These are phyloP conservation scores for Phaethon lepturus DNA, from an alignment of 2,113 vertebrate genomes.

Conservation along the genomic window DNA sequence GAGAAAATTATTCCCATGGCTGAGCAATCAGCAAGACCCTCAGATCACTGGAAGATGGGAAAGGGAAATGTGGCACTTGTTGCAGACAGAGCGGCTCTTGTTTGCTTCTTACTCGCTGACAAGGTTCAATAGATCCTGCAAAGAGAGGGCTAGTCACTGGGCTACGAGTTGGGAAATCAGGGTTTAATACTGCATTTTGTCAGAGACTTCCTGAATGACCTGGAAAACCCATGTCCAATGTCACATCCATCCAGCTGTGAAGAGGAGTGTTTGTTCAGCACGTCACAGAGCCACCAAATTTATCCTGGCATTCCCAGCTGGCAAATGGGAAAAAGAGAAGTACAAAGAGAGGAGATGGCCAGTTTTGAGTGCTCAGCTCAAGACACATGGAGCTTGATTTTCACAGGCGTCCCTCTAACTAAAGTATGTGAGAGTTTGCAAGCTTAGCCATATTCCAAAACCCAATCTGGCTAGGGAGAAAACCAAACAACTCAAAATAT, in stretches of 20 bases:
- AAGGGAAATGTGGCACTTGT: not conserved
- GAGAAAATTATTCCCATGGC: slow-evolving; percentile 5
- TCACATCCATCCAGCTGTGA: not conserved
- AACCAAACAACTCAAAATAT: not conserved
- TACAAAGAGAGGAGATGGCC: not conserved
- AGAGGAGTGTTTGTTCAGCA: not conserved
- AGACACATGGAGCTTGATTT: not conserved
- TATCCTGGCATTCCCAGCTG: not conserved
- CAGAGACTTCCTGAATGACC: not conserved
- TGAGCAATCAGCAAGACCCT: not conserved
- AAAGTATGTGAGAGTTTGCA: not conserved
- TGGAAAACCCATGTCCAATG: not conserved
- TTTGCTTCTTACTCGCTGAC: not conserved
- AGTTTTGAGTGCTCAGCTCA: not conserved
- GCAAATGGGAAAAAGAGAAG: not conserved
- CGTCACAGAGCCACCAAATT: not conserved
- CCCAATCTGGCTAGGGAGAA: not conserved
- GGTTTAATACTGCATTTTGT: not conserved
- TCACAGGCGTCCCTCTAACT: not conserved
- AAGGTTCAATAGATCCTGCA: slow-evolving; percentile 3
- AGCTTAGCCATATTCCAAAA: not conserved
- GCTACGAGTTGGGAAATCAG: not conserved
- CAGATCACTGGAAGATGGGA: not conserved
- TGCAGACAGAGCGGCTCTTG: not conserved
- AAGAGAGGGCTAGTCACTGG: not conserved